These are phyloP conservation scores for Tiaroga cobitis DNA, from an alignment of 2,797 vertebrate genomes.

Conservation along the genomic window DNA sequence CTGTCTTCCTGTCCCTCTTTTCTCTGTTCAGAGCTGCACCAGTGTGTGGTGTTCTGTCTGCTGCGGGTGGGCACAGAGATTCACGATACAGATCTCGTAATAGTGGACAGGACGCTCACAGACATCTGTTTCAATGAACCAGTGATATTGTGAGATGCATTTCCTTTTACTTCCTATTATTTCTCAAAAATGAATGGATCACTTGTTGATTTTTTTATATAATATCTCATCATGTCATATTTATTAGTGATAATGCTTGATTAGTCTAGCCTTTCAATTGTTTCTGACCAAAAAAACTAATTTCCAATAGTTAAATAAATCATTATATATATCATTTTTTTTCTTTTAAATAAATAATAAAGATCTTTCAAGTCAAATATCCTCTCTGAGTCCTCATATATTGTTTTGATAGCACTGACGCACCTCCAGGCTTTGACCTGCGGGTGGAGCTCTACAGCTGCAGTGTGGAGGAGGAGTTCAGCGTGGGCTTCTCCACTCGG, in stretches of 20 bases:
- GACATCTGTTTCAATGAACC: slow-evolving; percentile 88
- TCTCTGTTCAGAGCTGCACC: slow-evolving; percentile 82
- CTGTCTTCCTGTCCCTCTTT: neutral
- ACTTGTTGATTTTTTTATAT: neutral
- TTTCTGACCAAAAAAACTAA: neutral
- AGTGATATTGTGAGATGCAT: slow-evolving; percentile 80
- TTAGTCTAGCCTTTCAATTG: neutral
- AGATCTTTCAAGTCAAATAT: neutral
- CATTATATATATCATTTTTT: too few relatives aligned
- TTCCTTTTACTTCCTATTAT: neutral
- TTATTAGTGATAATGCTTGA: neutral
- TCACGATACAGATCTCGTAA: slow-evolving; percentile 84
- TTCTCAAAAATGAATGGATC: neutral
- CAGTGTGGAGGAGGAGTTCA: slow-evolving; percentile 75
- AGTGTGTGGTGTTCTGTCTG: slow-evolving; percentile 88
- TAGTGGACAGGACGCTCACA: slow-evolving; percentile 87
- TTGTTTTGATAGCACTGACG: slow-evolving; percentile 73
- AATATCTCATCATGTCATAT: neutral
- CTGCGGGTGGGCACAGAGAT: slow-evolving; percentile 84
- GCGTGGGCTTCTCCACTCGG: slow-evolving; percentile 70
- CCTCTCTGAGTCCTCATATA: neutral
- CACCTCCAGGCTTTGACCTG: slow-evolving; percentile 81
- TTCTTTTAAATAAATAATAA: neutral
- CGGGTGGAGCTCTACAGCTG: slow-evolving; percentile 86
- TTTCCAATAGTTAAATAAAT: too few relatives aligned